Percentiles rank a stretch among this genome's conserved stretches.
phyloP scores from a whole-genome alignment of 2,797 vertebrate species.

The Garrulus glandarius region DNA sequence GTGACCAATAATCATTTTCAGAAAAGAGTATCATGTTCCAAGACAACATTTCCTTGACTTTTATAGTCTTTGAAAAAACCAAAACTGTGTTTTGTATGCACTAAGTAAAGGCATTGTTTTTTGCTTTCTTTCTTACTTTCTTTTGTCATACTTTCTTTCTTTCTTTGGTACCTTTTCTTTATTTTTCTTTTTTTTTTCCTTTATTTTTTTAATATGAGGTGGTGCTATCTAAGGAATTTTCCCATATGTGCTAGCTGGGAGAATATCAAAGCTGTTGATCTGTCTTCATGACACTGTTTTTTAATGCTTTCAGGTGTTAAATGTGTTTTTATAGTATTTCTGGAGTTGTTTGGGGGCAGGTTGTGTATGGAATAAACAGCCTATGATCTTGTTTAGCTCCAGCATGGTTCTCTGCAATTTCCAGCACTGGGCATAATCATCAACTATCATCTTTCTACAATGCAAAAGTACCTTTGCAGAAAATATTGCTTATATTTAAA shows the following conservation, averaged over 20 bases:
- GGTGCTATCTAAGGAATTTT: background rate
- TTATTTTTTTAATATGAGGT: rapidly evolving
- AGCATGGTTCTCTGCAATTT: background rate
- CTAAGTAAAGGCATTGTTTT: background rate
- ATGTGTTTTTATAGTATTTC: background rate
- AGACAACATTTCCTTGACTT: background rate
- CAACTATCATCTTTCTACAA: background rate
- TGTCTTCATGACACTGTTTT: background rate
- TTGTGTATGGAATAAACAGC: background rate
- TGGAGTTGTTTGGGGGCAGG: background rate
- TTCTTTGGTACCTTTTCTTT: rapidly evolving
- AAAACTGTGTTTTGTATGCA: background rate
- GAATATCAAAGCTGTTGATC: background rate
- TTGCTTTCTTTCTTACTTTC: background rate
- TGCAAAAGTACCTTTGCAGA: background rate
- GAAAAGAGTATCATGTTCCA: background rate
- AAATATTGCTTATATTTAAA: background rate
- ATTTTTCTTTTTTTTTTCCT: background rate
- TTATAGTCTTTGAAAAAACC: background rate
- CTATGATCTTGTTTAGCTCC: background rate
- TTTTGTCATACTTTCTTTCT: background rate
- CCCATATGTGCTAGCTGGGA: background rate
- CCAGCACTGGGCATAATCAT: background rate
- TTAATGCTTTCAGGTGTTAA: background rate
- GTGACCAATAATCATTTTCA: background rate